These are phyloP conservation scores for Drosophila formosana DNA, from an alignment of 2,888 invertebrate species.

Conservation along the genomic window DNA sequence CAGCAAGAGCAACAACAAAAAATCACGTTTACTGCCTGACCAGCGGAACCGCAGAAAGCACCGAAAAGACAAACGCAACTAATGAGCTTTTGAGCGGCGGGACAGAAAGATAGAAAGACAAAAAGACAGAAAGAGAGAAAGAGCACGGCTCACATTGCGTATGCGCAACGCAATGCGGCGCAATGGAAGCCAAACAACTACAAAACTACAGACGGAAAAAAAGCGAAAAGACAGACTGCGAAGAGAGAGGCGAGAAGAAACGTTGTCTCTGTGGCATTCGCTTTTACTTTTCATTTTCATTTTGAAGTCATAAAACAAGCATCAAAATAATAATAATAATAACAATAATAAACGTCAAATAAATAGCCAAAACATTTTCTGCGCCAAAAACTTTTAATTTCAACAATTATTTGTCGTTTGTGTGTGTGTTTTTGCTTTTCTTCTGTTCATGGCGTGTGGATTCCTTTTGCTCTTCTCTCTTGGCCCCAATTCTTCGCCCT, in stretches of 20 bases:
- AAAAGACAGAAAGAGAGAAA: background rate
- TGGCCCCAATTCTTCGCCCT: background rate
- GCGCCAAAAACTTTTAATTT: conserved; percentile 64
- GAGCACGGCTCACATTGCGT: conserved; percentile 47
- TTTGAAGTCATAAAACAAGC: conserved; percentile 44
- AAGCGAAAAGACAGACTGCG: conserved; percentile 42
- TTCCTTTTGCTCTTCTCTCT: conserved; percentile 19
- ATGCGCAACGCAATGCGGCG: conserved; percentile 50
- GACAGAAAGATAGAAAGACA: conserved; percentile 11
- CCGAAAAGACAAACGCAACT: conserved; percentile 32
- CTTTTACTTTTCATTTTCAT: conserved; percentile 63
- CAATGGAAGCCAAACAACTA: conserved; percentile 51
- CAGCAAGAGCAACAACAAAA: background rate
- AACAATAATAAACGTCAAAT: conserved; percentile 40
- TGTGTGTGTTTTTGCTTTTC: conserved; percentile 20
- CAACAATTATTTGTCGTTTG: conserved; percentile 62
- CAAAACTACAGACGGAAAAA: conserved; percentile 10
- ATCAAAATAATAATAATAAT: conserved; percentile 39
- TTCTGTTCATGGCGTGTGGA: conserved; percentile 49
- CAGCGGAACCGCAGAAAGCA: conserved; percentile 41
- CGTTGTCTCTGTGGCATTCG: conserved; percentile 28
- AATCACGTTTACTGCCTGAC: conserved; percentile 47
- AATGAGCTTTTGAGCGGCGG: conserved; percentile 33
- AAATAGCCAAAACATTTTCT: conserved; percentile 46
- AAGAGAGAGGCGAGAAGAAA: background rate